Base-by-base conservation (phyloP, 2,888 invertebrate genomes). In the Brachylomia viminalis region DNA sequence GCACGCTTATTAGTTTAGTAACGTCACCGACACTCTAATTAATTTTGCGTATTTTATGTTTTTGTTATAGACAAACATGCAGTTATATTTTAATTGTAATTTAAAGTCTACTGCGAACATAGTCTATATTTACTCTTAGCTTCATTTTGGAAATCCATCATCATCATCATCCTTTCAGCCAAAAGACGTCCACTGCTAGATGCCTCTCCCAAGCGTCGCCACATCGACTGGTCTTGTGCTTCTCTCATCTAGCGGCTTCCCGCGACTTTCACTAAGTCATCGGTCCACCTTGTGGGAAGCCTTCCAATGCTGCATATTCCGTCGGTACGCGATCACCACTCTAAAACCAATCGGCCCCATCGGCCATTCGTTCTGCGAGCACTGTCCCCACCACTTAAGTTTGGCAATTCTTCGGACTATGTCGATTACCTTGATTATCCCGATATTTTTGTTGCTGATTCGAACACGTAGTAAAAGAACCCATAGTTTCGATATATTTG, bases 1-100 rank as follows among this genome's bases (percentile, higher is more conserved):
- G 30, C 52, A 69, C 45, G 69, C 58, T n/a, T 0, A 38, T 49
- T n/a, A 38, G 23, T 68, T 47, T 62, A 70, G 80, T 69, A 42
- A 80, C 33, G 47, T 64, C 23, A 33, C 47, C 47, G 10, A 27
- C 5, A 33, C 20, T 27, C 30, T 42, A 42, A 42, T 62, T n/a
- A 42, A 27, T 20, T 42, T 64, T 64, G 2, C 17, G 64, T 42
- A 17, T 42, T 62, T 38, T n/a, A n/a, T 42, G 15, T 42, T 17
- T 38, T 61, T 38, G 8, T 61, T 61, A 23, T 6, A 6, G 27
- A 56, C 33, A 23, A n/a, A 38, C 10, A n/a, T n/a, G 33, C 6
- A 10, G 49, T 30, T 45, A 30, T 45, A 6, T 72, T 20, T 45
- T 45, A 11, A 58, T 11, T 45, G 11, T 23, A 17, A 38, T 47